phyloP scores from a whole-genome alignment of 2,113 vertebrate species.

The Felis chaus region DNA sequence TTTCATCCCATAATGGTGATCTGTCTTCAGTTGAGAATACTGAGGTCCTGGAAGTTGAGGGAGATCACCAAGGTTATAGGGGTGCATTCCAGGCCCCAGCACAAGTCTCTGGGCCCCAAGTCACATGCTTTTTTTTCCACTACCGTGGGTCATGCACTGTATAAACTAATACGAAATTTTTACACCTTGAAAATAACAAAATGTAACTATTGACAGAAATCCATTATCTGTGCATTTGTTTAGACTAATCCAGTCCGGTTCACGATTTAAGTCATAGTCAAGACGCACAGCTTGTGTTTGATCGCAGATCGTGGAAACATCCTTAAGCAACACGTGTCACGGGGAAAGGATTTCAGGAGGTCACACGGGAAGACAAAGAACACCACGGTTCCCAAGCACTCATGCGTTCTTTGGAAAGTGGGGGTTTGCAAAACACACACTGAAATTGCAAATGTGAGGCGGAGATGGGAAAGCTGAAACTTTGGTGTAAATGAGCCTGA shows the following conservation, averaged over 20 bases:
- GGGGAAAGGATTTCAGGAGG: neutral
- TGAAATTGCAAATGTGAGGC: neutral
- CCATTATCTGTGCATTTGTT: neutral
- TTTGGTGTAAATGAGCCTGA: neutral
- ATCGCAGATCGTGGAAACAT: neutral
- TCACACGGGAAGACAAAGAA: neutral
- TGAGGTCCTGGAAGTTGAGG: neutral
- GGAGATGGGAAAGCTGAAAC: neutral
- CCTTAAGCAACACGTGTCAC: neutral
- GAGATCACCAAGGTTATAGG: neutral
- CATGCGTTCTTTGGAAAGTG: neutral
- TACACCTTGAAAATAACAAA: neutral
- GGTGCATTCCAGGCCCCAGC: neutral
- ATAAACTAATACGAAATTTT: neutral
- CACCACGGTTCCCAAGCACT: neutral
- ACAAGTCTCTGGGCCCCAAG: neutral
- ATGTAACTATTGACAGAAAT: neutral
- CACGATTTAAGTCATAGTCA: neutral
- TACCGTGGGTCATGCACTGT: neutral
- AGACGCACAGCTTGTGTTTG: neutral
- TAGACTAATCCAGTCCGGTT: neutral
- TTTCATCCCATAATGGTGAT: neutral
- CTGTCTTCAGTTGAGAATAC: neutral
- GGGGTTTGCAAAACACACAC: neutral
- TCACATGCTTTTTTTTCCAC: neutral